Evolutionary conservation across 2,113 vertebrate species (phyloP).

Genomic region (Sapajus apella): DNA sequence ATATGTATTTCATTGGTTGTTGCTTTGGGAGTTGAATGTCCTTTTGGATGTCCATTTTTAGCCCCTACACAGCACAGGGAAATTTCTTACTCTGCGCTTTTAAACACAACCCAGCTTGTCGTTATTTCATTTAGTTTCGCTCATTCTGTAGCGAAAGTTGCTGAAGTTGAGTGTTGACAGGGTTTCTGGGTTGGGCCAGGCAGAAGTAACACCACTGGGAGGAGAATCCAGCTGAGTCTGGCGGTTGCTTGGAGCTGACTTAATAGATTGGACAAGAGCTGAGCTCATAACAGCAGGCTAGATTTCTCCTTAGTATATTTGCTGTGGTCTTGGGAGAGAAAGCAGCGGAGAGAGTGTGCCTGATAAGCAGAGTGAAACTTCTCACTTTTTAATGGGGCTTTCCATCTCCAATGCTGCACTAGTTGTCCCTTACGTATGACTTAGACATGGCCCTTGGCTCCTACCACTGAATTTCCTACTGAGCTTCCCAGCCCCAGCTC

Average conservation of each 20-base stretch:
- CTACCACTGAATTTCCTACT: background rate
- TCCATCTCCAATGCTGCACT: background rate
- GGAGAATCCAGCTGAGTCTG: background rate
- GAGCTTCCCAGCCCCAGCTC: background rate
- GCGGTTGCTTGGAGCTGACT: background rate
- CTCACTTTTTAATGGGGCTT: background rate
- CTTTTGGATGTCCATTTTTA: no score
- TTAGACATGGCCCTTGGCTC: background rate
- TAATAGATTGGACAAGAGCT: background rate
- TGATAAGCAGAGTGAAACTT: background rate
- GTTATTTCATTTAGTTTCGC: no score
- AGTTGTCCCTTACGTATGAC: background rate
- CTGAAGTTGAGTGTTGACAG: background rate
- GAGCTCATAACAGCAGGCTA: background rate
- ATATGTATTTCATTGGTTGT: no score
- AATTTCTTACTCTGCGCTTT: no score
- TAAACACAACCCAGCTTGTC: no score
- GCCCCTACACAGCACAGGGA: no score
- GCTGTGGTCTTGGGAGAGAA: background rate
- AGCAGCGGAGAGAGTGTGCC: no score
- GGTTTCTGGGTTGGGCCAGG: background rate
- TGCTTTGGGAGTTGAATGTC: no score
- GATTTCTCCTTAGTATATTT: background rate
- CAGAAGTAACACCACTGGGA: background rate
- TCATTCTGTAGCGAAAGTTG: background rate